These are phyloP conservation scores for Atrina japonica DNA, from an alignment of 2,888 invertebrate species.

Conservation along the genomic window DNA sequence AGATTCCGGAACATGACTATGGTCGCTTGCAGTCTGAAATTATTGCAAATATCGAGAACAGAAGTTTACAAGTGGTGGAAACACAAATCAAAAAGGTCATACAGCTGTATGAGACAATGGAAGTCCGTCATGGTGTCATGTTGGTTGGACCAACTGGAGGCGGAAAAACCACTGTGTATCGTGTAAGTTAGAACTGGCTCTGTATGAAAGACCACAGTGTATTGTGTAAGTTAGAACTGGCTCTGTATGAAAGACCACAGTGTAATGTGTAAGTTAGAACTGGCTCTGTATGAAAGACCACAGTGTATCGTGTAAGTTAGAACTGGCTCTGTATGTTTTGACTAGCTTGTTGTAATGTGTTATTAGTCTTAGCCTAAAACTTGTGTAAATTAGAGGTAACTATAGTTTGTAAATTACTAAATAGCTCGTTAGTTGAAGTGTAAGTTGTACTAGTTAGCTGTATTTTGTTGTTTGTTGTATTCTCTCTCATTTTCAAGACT, in stretches of 20 bases:
- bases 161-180: constrained; percentile 90
- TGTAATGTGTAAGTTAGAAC: background rate
- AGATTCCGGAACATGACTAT: constrained; percentile 90
- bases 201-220: background rate
- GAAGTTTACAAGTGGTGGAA: constrained; percentile 86
- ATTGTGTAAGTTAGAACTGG: background rate
- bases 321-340: no score
- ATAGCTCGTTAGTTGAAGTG: no score
- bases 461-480: no score
- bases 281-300: no score
- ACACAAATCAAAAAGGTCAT: constrained; percentile 89
- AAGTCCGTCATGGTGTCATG: constrained; percentile 96
- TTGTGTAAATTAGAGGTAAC: no score
- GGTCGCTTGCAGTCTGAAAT: constrained; percentile 86
- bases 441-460: no score
- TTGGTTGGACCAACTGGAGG: constrained; percentile 94
- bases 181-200: constrained; percentile 82
- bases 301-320: background rate
- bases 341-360: no score
- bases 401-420: no score
- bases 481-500: no score
- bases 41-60: constrained; percentile 82
- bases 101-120: constrained; percentile 94
- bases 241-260: background rate
- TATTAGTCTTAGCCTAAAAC: no score